Percentiles rank a stretch among this genome's conserved stretches.
These are phyloP conservation scores for Drosophila orena DNA, from an alignment of 1,140 invertebrate genomes.

Conservation along the genomic window DNA sequence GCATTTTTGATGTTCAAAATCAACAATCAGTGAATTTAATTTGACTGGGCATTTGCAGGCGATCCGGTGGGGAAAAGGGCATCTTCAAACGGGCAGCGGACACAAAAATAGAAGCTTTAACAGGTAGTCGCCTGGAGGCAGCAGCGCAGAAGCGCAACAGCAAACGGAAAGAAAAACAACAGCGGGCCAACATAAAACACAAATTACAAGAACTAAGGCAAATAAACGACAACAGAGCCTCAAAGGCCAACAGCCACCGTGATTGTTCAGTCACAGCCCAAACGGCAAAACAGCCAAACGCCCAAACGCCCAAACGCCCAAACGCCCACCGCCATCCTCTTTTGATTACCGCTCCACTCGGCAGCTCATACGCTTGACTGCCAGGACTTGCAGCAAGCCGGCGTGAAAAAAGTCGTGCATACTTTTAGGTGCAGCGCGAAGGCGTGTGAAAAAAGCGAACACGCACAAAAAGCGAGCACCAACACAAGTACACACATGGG, in stretches of 20 bases:
- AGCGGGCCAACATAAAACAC: slow-evolving; percentile 33
- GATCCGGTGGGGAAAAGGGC: neutral
- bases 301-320: too few species aligned
- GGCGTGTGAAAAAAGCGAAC: slow-evolving; percentile 74
- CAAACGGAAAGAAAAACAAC: slow-evolving; percentile 21
- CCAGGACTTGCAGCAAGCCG: slow-evolving; percentile 45
- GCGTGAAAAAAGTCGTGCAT: slow-evolving; percentile 60
- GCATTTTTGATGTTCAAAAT: slow-evolving; percentile 41
- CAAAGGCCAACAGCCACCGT: slow-evolving; percentile 66
- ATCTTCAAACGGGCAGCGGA: slow-evolving; percentile 63
- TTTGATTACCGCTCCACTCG: slow-evolving; percentile 4
- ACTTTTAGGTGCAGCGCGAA: slow-evolving; percentile 67
- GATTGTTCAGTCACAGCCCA: slow-evolving; percentile 43
- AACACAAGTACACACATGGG: slow-evolving; percentile 1
- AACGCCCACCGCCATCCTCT: neutral
- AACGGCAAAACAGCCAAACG: too few species aligned
- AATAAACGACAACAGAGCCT: slow-evolving; percentile 46
- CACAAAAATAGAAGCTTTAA: slow-evolving; percentile 62
- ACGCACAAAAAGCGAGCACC: slow-evolving; percentile 27
- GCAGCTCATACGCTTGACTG: slow-evolving; percentile 56
- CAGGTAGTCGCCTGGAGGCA: slow-evolving; percentile 66
- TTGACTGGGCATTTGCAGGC: slow-evolving; percentile 7
- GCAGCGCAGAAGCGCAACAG: slow-evolving; percentile 47
- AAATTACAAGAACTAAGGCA: slow-evolving; percentile 52
- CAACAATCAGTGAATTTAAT: slow-evolving; percentile 37